Evolutionary conservation across 2,888 invertebrate species (phyloP).

Genomic region (Lasioglossum zephyrum): DNA sequence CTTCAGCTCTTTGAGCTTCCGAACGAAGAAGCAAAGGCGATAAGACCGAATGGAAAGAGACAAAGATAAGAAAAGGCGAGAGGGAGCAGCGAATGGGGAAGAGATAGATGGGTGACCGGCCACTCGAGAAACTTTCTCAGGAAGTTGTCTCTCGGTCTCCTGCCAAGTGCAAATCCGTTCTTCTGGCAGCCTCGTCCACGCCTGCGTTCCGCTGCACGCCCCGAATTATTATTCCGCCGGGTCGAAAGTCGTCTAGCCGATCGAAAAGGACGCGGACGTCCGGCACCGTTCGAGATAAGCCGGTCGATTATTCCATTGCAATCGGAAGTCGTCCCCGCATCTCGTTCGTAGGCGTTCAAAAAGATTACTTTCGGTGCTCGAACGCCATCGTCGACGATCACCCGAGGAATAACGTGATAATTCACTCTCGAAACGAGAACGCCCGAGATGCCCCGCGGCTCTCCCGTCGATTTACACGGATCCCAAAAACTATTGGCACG

Average conservation of each 20-base stretch:
- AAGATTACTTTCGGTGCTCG: neutral
- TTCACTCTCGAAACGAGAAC: neutral
- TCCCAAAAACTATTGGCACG: neutral
- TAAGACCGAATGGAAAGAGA: conserved; percentile 47
- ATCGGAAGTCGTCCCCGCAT: conserved; percentile 20
- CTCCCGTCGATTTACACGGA: neutral
- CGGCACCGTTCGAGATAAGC: conserved; percentile 22
- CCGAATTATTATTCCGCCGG: conserved; percentile 68
- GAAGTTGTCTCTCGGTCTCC: conserved; percentile 66
- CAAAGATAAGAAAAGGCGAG: conserved; percentile 46
- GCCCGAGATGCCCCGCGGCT: neutral
- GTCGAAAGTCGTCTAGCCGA: conserved; percentile 38
- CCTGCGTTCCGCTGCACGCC: conserved; percentile 44
- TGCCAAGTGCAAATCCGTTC: conserved; percentile 70
- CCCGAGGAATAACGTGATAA: conserved; percentile 10
- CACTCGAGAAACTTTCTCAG: conserved; percentile 69
- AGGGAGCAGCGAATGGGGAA: conserved; percentile 33
- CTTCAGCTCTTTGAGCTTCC: conserved; percentile 65
- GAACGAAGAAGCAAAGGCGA: conserved; percentile 41
- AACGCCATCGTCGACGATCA: neutral
- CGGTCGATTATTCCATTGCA: conserved; percentile 26
- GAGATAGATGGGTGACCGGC: conserved; percentile 49
- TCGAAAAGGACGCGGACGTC: conserved; percentile 24
- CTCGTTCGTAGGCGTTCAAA: conserved; percentile 6
- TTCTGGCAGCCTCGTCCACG: conserved; percentile 52